Evolutionary conservation across 2,113 vertebrate species (phyloP).

Genomic region (Clinocottus analis): DNA sequence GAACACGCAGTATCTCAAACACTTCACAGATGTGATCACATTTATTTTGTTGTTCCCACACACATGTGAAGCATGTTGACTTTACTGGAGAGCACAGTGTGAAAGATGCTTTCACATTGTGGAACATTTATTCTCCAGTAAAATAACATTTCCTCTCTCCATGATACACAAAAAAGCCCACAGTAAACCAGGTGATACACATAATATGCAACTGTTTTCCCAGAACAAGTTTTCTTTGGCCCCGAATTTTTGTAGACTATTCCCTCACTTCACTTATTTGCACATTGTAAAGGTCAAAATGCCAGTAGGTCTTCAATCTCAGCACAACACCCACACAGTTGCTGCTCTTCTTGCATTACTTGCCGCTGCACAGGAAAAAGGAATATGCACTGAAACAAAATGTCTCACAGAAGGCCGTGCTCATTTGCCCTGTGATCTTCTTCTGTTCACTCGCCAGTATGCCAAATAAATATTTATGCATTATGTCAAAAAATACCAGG

Average conservation of each 20-base stretch:
- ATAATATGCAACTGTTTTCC: background rate
- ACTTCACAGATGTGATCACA: background rate
- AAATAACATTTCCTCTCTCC: background rate
- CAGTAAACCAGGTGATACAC: background rate
- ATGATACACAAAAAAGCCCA: too few species aligned
- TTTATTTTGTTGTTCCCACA: conserved; percentile 2
- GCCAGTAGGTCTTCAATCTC: conserved; percentile 12
- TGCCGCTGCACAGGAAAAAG: background rate
- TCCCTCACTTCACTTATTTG: background rate
- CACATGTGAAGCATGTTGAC: background rate
- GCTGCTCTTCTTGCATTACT: background rate
- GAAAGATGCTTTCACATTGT: background rate
- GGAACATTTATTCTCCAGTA: background rate
- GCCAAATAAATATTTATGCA: background rate
- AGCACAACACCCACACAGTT: conserved; percentile 17
- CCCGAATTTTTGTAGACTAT: too few species aligned
- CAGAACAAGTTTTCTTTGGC: background rate
- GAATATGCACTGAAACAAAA: background rate
- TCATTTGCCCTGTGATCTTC: background rate
- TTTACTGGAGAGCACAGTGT: background rate
- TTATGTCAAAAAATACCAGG: background rate
- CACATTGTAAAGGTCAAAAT: conserved; percentile 17
- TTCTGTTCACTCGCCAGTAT: background rate
- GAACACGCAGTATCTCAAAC: background rate
- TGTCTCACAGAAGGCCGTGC: background rate